Conservation (phyloP, 2,113 vertebrate genomes). For the Mesocricetus auratus region DNA sequence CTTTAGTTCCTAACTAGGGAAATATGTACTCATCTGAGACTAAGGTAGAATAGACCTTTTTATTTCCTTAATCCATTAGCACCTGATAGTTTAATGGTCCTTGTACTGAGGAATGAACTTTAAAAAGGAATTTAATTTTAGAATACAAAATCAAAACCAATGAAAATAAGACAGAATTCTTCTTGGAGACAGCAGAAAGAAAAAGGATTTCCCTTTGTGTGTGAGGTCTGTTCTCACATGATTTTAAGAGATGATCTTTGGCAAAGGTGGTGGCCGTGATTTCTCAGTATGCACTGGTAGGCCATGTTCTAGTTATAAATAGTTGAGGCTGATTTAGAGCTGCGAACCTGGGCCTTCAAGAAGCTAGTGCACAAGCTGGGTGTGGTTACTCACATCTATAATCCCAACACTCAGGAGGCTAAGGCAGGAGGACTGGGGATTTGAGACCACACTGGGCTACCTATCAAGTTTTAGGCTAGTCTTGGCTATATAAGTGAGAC, state of each 20-base stretch:
- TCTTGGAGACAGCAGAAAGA: slow-evolving; percentile 17
- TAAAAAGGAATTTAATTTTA: slow-evolving; percentile 71
- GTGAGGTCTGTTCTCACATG: slow-evolving; percentile 20
- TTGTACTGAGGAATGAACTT: slow-evolving; percentile 46
- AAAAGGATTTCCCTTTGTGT: slow-evolving; percentile 33
- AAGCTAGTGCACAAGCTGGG: background rate
- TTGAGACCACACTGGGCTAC: background rate
- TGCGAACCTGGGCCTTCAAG: slow-evolving; percentile 43
- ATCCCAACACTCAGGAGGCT: background rate
- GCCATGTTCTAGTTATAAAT: slow-evolving; percentile 16
- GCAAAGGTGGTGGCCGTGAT: slow-evolving; percentile 16
- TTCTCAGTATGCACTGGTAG: slow-evolving; percentile 22
- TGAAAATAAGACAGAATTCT: slow-evolving; percentile 56
- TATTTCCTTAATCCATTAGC: slow-evolving; percentile 64
- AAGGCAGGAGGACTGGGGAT: background rate
- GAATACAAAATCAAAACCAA: slow-evolving; percentile 63
- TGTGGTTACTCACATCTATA: background rate
- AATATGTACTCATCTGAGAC: slow-evolving; percentile 65
- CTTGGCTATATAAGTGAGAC: background rate
- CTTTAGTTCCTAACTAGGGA: slow-evolving; percentile 26
- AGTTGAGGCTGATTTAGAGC: slow-evolving; percentile 41
- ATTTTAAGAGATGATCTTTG: background rate
- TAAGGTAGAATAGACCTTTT: slow-evolving; percentile 64
- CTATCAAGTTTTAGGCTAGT: background rate
- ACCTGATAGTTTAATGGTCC: slow-evolving; percentile 61